Percentiles rank a stretch among this genome's conserved stretches.
phyloP scores from a whole-genome alignment of 2,888 invertebrate genomes.

The Synanthedon tipuliformis region DNA sequence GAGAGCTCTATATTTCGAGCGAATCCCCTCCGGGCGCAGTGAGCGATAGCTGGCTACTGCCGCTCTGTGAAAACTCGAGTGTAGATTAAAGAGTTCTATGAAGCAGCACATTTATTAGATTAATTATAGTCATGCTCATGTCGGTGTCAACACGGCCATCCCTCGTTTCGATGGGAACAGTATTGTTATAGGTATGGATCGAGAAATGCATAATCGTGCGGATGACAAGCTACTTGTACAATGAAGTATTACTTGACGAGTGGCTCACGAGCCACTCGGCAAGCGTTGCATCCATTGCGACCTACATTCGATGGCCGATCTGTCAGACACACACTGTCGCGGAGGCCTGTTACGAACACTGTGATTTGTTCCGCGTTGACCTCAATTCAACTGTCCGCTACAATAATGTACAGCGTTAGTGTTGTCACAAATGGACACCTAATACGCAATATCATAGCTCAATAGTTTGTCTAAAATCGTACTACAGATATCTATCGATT shows the following conservation, averaged over 20 bases:
- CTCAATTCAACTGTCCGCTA: conserved; percentile 19
- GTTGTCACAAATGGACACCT: too few species aligned
- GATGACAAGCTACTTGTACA: background rate
- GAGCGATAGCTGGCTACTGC: background rate
- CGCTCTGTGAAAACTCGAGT: background rate
- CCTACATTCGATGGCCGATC: conserved; percentile 22
- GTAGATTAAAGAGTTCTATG: background rate
- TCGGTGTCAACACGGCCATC: too few species aligned
- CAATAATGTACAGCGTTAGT: too few species aligned
- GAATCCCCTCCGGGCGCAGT: background rate
- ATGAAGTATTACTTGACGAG: background rate
- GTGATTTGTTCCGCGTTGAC: conserved; percentile 27
- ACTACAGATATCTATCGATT: too few species aligned
- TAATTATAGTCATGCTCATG: background rate
- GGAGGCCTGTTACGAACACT: conserved; percentile 24
- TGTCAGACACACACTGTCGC: conserved; percentile 25
- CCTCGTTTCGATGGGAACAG: too few species aligned
- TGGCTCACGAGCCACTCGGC: background rate
- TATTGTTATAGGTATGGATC: too few species aligned
- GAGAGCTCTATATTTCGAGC: too few species aligned
- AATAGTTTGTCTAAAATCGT: too few species aligned
- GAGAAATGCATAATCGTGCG: too few species aligned
- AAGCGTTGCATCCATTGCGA: conserved; percentile 26
- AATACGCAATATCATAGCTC: too few species aligned
- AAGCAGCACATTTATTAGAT: background rate